phyloP scores from a whole-genome alignment of 2,888 invertebrate species.

The Idaea dimidiata region DNA sequence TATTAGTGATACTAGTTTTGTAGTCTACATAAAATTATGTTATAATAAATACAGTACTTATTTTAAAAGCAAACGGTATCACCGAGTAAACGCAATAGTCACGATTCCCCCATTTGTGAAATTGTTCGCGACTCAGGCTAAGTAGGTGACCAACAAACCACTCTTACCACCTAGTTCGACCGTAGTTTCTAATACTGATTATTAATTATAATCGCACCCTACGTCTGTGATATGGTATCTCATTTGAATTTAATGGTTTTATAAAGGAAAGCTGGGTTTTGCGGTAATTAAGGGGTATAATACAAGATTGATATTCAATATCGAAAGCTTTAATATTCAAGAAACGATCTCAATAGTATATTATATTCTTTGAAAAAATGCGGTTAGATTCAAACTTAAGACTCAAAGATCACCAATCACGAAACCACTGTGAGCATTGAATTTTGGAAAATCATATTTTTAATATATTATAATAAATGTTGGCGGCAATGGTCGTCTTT shows the following conservation, averaged over 20 bases:
- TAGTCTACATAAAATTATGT: slow-evolving; percentile 4
- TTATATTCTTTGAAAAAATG: not conserved
- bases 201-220: not conserved
- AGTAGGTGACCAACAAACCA: slow-evolving; percentile 18
- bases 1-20: not conserved
- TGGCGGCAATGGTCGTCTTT: no score
- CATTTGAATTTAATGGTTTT: not conserved
- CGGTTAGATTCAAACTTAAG: no score
- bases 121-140: slow-evolving; percentile 36
- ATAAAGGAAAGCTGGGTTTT: not conserved
- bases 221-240: not conserved
- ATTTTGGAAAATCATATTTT: not conserved
- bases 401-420: no score
- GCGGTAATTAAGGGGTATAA: not conserved
- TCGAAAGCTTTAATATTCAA: not conserved
- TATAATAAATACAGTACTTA: slow-evolving; percentile 10
- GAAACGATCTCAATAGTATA: not conserved
- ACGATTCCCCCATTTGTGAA: slow-evolving; percentile 39
- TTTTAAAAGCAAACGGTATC: slow-evolving; percentile 16
- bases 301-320: not conserved
- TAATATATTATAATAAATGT: not conserved
- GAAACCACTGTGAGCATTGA: no score
- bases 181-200: not conserved
- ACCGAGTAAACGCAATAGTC: slow-evolving; percentile 25
- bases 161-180: slow-evolving; percentile 11